Percentiles rank a stretch among this genome's conserved stretches.
These are phyloP conservation scores for Ophiothrix spiculata DNA, from an alignment of 35 echinoderm and acorn worm species.

Conservation along the genomic window DNA sequence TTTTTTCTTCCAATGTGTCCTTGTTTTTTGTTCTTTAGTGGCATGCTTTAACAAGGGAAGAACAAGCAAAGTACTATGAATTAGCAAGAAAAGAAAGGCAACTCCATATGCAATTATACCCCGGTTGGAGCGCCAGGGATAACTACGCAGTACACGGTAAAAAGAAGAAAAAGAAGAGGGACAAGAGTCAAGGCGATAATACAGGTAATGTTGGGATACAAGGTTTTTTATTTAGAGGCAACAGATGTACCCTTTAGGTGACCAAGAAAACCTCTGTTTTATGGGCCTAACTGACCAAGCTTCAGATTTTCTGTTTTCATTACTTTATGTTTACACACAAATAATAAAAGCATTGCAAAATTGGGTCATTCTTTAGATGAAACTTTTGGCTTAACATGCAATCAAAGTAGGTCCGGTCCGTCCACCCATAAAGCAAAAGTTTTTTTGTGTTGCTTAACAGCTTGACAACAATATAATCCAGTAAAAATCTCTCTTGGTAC, in stretches of 20 bases:
- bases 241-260: too few relatives aligned
- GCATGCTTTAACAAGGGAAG: constrained; percentile 93
- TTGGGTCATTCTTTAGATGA: too few relatives aligned
- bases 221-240: background rate
- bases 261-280: too few relatives aligned
- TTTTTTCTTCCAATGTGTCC: too few relatives aligned
- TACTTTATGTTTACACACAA: background rate
- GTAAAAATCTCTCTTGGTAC: too few relatives aligned
- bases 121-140: constrained; percentile 91
- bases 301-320: too few relatives aligned
- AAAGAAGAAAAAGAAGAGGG: constrained; percentile 90
- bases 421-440: too few relatives aligned
- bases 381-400: too few relatives aligned
- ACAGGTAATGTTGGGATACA: constrained; percentile 83
- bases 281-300: too few relatives aligned
- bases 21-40: constrained; percentile 54
- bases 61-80: constrained; percentile 99
- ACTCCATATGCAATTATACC: constrained; percentile 99
- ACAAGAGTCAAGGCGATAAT: constrained; percentile 80
- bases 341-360: background rate
- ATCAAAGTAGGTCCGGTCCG: too few relatives aligned
- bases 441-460: too few relatives aligned
- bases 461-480: too few relatives aligned
- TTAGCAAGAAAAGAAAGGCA: constrained; percentile 94
- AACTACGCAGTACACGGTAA: constrained; percentile 89